A percentile compares a stretch with the other conserved stretches of the same genome.
Evolutionary conservation across 2,797 vertebrate genomes (phyloP).

Genomic region (Moxostoma hubbsi): DNA sequence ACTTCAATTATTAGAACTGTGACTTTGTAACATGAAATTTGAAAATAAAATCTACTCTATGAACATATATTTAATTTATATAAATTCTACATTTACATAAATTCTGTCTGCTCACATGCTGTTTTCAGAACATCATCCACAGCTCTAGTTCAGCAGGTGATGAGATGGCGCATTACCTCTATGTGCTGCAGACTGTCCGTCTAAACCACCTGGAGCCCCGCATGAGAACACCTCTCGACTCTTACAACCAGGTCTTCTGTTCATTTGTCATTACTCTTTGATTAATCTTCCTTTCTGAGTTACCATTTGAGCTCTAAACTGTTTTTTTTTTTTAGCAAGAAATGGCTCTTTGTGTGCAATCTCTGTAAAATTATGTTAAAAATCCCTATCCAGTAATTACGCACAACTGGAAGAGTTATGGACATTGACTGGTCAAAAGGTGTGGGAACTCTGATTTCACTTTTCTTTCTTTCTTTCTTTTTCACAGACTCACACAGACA

Average conservation of each 20-base stretch:
- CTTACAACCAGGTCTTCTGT: constrained; percentile 82
- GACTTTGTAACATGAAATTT: not conserved
- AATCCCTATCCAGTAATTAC: no score
- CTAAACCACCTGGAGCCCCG: constrained; percentile 88
- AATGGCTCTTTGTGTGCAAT: no score
- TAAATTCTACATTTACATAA: no score
- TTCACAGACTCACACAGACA: no score
- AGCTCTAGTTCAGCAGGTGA: constrained; percentile 85
- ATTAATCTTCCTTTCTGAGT: not conserved
- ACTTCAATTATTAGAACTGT: no score
- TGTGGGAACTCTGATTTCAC: no score
- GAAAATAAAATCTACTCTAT: not conserved
- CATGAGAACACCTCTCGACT: constrained; percentile 88
- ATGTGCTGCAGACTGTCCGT: constrained; percentile 90
- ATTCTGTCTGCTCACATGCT: not conserved
- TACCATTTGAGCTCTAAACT: not conserved
- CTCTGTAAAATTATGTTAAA: no score
- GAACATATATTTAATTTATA: no score
- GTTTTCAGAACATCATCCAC: constrained; percentile 90
- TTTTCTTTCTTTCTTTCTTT: no score
- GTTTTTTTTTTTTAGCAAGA: no score
- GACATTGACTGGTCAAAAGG: no score
- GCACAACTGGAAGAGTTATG: no score
- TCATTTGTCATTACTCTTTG: not conserved
- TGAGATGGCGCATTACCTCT: constrained; percentile 97